Evolutionary conservation across 2,888 invertebrate species (phyloP).

Genomic region (Electrophaes corylata): DNA sequence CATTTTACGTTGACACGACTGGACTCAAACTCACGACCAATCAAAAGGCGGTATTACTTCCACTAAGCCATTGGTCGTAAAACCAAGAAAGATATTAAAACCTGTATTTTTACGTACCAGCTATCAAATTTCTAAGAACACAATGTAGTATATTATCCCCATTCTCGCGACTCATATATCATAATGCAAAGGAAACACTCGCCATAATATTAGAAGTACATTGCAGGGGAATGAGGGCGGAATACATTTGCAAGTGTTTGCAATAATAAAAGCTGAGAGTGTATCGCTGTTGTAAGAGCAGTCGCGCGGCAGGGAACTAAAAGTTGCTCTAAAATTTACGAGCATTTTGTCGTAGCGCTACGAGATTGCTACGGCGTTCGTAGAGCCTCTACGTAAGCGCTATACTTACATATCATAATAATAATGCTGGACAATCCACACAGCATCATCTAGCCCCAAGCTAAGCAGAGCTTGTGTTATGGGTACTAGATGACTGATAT

Average conservation of each 20-base stretch:
- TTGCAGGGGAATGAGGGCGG: constrained; percentile 12
- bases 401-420: neutral
- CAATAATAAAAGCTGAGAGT: constrained; percentile 15
- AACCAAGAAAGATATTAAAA: neutral
- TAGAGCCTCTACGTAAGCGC: constrained; percentile 2
- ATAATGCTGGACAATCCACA: too few relatives aligned
- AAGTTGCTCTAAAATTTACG: neutral
- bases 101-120: neutral
- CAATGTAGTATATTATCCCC: constrained; percentile 13
- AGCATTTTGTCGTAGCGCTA: neutral
- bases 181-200: constrained; percentile 27
- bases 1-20: too few relatives aligned
- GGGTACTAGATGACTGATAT: too few relatives aligned
- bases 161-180: constrained; percentile 18
- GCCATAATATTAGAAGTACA: constrained; percentile 22
- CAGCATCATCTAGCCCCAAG: too few relatives aligned
- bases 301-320: neutral
- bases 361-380: neutral
- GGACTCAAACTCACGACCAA: too few relatives aligned
- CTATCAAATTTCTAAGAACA: constrained; percentile 14
- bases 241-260: constrained; percentile 16
- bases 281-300: neutral
- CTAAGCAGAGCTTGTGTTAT: too few relatives aligned
- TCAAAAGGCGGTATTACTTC: too few relatives aligned
- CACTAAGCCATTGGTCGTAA: too few relatives aligned